Evolutionary conservation across 92 coral and sea anemone species (phyloP).

Genomic region (Epizoanthus rinbou): DNA sequence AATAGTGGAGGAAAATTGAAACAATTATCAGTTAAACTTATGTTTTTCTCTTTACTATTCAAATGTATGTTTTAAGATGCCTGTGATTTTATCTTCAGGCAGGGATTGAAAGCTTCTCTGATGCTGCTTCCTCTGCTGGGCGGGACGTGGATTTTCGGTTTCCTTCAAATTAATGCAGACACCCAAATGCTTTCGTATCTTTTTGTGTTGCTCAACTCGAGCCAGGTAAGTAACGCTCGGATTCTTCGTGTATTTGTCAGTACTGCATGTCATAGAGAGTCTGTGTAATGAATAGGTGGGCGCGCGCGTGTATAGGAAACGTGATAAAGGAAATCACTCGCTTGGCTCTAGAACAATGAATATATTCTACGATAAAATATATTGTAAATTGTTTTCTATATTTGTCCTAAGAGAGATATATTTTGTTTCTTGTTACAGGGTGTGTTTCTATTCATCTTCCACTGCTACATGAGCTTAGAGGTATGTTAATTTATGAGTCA

Average conservation of each 20-base stretch:
- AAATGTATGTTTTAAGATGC: neutral
- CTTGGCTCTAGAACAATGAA: no score
- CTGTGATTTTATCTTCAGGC: slow-evolving; percentile 44
- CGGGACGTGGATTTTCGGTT: slow-evolving; percentile 86
- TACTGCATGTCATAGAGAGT: no score
- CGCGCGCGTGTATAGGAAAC: no score
- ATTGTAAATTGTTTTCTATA: neutral
- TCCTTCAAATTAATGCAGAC: slow-evolving; percentile 74
- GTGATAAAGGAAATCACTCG: no score
- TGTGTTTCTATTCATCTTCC: slow-evolving; percentile 70
- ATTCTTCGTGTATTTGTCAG: no score
- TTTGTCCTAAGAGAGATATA: neutral
- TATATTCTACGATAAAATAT: no score
- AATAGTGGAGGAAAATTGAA: no score
- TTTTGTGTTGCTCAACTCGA: slow-evolving; percentile 74
- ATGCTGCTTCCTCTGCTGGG: slow-evolving; percentile 85
- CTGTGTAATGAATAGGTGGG: neutral
- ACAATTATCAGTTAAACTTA: no score
- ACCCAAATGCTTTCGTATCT: slow-evolving; percentile 72
- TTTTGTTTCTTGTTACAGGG: slow-evolving; percentile 67
- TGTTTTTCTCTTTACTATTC: no score
- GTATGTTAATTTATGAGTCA: slow-evolving; percentile 36
- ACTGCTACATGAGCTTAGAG: slow-evolving; percentile 73
- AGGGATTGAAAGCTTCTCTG: slow-evolving; percentile 76
- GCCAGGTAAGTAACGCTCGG: slow-evolving; percentile 61